Percentiles rank a stretch among this genome's conserved stretches.
These are phyloP conservation scores for Anabacerthia variegaticeps DNA, from an alignment of 2,797 vertebrate species.

Conservation along the genomic window DNA sequence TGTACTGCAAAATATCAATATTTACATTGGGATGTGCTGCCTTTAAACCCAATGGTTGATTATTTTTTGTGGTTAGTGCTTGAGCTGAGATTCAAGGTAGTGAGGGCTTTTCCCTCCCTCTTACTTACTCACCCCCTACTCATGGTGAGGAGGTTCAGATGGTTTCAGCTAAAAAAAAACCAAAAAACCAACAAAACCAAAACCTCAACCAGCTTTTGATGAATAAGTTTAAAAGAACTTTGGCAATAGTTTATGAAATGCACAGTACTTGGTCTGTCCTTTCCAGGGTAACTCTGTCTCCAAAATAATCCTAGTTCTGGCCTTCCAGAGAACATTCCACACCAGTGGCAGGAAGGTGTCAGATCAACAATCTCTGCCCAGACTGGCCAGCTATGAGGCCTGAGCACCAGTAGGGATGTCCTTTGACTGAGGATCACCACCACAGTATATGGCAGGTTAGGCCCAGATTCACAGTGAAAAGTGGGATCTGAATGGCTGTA, in stretches of 20 bases:
- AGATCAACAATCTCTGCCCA: neutral
- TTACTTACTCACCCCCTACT: neutral
- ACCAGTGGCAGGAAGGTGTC: neutral
- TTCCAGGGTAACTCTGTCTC: neutral
- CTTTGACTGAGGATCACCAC: neutral
- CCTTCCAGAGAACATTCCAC: neutral
- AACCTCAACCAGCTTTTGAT: neutral
- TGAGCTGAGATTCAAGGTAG: slow-evolving; percentile 30
- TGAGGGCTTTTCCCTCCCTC: neutral
- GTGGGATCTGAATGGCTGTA: neutral
- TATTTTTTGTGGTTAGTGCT: slow-evolving; percentile 57
- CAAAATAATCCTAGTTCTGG: neutral
- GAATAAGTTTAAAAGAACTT: neutral
- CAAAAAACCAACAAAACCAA: neutral
- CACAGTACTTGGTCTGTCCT: neutral
- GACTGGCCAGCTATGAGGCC: neutral
- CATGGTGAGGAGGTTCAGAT: neutral
- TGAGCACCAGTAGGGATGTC: neutral
- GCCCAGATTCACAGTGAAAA: neutral
- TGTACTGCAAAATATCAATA: slow-evolving; percentile 66
- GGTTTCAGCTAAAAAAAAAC: neutral
- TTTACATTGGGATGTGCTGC: slow-evolving; percentile 9
- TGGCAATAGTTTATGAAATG: neutral
- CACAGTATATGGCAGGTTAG: neutral
- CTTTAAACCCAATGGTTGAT: slow-evolving; percentile 48